Percentiles rank a stretch among this genome's conserved stretches.
These are phyloP conservation scores for Zaprionus bogoriensis DNA, from an alignment of 2,888 invertebrate genomes.

Conservation along the genomic window DNA sequence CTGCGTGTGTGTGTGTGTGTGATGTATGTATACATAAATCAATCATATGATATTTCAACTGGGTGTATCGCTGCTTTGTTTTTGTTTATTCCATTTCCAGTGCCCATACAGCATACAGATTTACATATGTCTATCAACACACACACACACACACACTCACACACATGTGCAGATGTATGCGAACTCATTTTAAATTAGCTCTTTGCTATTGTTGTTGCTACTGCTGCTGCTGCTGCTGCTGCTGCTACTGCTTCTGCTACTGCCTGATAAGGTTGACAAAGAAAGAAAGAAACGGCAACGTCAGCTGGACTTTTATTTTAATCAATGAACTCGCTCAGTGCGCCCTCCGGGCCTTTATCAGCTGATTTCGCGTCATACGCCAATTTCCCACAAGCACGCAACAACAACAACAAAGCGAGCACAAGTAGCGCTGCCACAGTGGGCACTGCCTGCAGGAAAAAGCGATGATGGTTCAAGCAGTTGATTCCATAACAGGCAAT, in stretches of 20 bases:
- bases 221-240: slow-evolving; percentile 32
- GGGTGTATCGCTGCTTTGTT: slow-evolving; percentile 16
- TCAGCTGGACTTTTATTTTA: slow-evolving; percentile 58
- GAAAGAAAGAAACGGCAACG: slow-evolving; percentile 49
- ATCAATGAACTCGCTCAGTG: slow-evolving; percentile 63
- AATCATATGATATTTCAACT: slow-evolving; percentile 13
- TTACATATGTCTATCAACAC: background rate
- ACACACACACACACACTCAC: background rate
- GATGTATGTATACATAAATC: slow-evolving; percentile 14
- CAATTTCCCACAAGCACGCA: slow-evolving; percentile 15
- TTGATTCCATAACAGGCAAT: background rate
- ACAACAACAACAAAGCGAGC: slow-evolving; percentile 3
- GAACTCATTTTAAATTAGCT: slow-evolving; percentile 28
- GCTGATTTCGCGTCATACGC: slow-evolving; percentile 37
- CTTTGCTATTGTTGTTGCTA: slow-evolving; percentile 32
- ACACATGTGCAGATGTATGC: slow-evolving; percentile 1
- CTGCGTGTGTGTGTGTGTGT: background rate
- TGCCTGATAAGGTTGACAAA: slow-evolving; percentile 43
- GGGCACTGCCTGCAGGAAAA: background rate
- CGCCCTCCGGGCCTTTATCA: slow-evolving; percentile 35
- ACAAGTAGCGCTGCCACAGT: slow-evolving; percentile 18
- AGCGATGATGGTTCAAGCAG: background rate
- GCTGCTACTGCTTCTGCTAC: slow-evolving; percentile 32
- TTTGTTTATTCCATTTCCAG: slow-evolving; percentile 19
- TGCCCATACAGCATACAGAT: background rate